A percentile compares a stretch with the other conserved stretches of the same genome.
These are phyloP conservation scores for Hypomecis atomaria DNA, from an alignment of 2,888 invertebrate species.

Conservation along the genomic window DNA sequence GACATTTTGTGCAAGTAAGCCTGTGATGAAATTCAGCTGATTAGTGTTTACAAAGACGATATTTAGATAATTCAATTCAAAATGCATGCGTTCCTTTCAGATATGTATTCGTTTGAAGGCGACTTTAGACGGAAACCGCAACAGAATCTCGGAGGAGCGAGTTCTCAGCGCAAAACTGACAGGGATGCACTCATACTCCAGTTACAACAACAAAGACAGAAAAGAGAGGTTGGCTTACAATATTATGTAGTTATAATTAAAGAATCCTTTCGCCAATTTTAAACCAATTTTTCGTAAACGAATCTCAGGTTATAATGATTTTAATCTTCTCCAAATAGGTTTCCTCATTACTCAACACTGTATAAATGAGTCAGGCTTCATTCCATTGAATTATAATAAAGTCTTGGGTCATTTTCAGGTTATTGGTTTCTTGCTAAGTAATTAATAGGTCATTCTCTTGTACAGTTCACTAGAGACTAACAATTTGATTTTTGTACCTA, in stretches of 20 bases:
- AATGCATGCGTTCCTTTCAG: conserved; percentile 48
- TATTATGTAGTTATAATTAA: neutral
- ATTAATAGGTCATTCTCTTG: neutral
- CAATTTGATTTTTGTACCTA: too few relatives aligned
- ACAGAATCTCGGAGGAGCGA: conserved; percentile 96
- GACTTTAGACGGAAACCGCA: conserved; percentile 94
- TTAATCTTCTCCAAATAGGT: neutral
- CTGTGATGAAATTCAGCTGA: conserved; percentile 61
- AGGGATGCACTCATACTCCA: conserved; percentile 90
- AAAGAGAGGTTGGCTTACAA: conserved; percentile 88
- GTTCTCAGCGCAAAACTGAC: conserved; percentile 87
- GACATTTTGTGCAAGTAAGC: conserved; percentile 33
- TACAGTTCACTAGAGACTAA: neutral
- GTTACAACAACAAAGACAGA: conserved; percentile 93
- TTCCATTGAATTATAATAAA: neutral
- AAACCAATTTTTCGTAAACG: too few relatives aligned
- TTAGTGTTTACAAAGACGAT: conserved; percentile 63
- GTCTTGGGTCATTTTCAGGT: neutral
- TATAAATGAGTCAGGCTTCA: conserved; percentile 2
- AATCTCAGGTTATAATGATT: neutral
- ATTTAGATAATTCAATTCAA: conserved; percentile 23
- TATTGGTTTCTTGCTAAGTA: neutral
- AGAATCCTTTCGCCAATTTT: neutral
- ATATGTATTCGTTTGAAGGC: conserved; percentile 94
- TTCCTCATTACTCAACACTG: neutral